Conservation (phyloP, 2,113 vertebrate species). For the Halichoerus grypus region DNA sequence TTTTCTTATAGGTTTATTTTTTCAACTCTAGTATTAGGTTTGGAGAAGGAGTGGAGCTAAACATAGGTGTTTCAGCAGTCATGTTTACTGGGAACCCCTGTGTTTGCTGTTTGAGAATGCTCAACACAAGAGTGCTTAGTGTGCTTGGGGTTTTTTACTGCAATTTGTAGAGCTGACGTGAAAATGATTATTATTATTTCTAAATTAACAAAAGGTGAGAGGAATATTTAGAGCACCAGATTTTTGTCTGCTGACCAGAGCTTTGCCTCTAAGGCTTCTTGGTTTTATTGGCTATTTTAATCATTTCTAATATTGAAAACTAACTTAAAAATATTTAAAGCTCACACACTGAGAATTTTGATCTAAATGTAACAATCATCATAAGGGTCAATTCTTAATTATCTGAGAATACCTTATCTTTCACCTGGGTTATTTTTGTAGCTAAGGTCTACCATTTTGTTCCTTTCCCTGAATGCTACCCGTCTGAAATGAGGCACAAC, state of each 20-base stretch:
- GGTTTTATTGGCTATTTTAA: not conserved
- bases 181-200: not conserved
- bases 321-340: not conserved
- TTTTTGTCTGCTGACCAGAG: not conserved
- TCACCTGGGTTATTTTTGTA: not conserved
- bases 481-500: not conserved
- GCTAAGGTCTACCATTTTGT: not conserved
- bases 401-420: not conserved
- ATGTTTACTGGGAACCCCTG: not conserved
- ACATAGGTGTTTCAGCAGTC: not conserved
- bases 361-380: not conserved
- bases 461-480: not conserved
- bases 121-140: not conserved
- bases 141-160: not conserved
- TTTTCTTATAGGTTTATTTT: not conserved
- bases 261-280: not conserved
- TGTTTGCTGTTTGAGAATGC: not conserved
- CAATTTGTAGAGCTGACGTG: not conserved
- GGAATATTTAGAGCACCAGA: not conserved
- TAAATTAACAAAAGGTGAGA: not conserved
- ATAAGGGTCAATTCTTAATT: not conserved
- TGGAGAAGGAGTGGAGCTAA: not conserved
- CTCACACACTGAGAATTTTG: not conserved
- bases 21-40: not conserved
- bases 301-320: constrained; percentile 18